Conservation (phyloP, 2,113 vertebrate genomes). For the Colossoma macropomum region DNA sequence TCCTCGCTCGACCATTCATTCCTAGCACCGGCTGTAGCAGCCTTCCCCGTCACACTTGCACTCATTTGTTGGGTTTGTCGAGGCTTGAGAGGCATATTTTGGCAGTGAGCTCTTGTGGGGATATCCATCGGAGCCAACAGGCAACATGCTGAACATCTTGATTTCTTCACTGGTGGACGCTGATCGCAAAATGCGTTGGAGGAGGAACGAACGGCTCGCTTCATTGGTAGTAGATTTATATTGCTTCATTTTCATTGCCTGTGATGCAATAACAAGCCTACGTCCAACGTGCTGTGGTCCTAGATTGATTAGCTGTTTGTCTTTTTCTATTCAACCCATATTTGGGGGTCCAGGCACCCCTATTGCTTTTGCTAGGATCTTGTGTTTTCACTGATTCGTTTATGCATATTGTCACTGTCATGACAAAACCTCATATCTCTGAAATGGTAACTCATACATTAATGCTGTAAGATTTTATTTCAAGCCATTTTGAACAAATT, state of each 20-base stretch:
- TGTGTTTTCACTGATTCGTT: neutral
- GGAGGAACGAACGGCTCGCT: slow-evolving; percentile 72
- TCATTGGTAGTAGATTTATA: slow-evolving; percentile 76
- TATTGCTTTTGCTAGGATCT: too few relatives aligned
- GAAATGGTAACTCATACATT: neutral
- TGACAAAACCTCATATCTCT: neutral
- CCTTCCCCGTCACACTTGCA: neutral
- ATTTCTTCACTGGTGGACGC: slow-evolving; percentile 76
- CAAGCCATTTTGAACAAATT: neutral
- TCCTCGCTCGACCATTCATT: slow-evolving; percentile 7
- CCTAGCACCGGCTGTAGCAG: neutral
- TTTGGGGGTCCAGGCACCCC: too few relatives aligned
- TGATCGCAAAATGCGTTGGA: slow-evolving; percentile 71
- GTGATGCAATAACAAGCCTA: neutral
- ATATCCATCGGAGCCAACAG: slow-evolving; percentile 12
- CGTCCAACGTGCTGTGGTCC: neutral
- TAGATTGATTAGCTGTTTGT: neutral
- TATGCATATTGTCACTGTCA: neutral
- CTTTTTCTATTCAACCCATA: neutral
- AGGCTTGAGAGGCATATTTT: slow-evolving; percentile 4
- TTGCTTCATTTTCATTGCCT: slow-evolving; percentile 37
- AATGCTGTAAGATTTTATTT: neutral
- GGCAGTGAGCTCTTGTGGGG: neutral
- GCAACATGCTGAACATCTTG: slow-evolving; percentile 77
- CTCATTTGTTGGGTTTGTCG: neutral